phyloP scores from a whole-genome alignment of 2,797 vertebrate genomes.

The Natrix natrix region DNA sequence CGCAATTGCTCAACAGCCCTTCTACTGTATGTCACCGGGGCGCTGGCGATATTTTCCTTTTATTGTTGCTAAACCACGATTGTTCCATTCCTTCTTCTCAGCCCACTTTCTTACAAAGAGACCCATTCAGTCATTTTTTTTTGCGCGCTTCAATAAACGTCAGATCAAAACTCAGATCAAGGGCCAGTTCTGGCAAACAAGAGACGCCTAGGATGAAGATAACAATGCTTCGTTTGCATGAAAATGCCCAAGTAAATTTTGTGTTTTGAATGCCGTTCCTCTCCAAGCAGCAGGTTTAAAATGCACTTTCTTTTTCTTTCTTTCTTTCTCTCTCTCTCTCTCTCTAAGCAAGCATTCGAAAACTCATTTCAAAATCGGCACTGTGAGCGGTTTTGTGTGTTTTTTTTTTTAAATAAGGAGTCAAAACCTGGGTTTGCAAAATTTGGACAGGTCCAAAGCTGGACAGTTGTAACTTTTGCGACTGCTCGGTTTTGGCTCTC shows the following conservation, averaged over 20 bases:
- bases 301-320: not conserved
- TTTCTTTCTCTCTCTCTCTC: too few species aligned
- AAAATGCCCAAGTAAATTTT: not conserved
- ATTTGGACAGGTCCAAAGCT: not conserved
- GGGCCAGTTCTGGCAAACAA: not conserved
- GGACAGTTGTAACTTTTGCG: too few species aligned
- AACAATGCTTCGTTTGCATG: not conserved
- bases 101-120: not conserved
- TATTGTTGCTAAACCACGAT: not conserved
- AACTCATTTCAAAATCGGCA: not conserved
- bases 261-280: not conserved
- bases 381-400: too few species aligned
- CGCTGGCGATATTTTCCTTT: not conserved
- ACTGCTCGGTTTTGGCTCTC: not conserved
- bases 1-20: not conserved
- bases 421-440: not conserved
- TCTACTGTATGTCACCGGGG: not conserved
- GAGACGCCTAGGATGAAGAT: not conserved
- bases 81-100: not conserved
- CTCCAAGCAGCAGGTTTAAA: not conserved
- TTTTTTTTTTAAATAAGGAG: not conserved
- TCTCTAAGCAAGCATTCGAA: not conserved
- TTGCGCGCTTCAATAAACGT: not conserved
- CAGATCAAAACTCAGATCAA: not conserved
- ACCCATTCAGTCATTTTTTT: not conserved